A percentile compares a stretch with the other conserved stretches of the same genome.
phyloP scores from a whole-genome alignment of 2,888 invertebrate genomes.

The Priocnemis perturbator region DNA sequence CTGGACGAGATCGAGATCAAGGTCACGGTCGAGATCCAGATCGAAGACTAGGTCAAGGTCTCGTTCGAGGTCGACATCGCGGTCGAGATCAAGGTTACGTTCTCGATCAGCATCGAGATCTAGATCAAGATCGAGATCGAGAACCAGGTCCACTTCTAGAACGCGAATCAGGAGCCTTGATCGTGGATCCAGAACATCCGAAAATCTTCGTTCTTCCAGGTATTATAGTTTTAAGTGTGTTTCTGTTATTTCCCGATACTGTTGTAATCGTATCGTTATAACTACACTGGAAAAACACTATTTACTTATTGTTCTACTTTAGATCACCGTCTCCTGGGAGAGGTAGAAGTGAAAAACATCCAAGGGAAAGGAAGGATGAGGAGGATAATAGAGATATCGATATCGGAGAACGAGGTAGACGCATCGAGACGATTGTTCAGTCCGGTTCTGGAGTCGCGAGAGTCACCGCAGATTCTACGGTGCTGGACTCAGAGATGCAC shows the following conservation, averaged over 20 bases:
- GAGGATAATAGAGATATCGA: constrained; percentile 49
- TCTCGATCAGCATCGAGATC: constrained; percentile 53
- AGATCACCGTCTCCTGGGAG: constrained; percentile 60
- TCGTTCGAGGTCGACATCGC: constrained; percentile 50
- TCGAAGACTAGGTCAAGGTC: constrained; percentile 61
- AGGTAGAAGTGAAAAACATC: constrained; percentile 44
- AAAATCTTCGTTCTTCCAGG: constrained; percentile 64
- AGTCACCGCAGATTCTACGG: constrained; percentile 34
- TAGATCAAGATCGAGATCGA: constrained; percentile 45
- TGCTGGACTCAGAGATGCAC: constrained; percentile 52
- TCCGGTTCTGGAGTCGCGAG: constrained; percentile 52
- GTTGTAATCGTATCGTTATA: constrained; percentile 1
- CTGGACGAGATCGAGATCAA: constrained; percentile 38
- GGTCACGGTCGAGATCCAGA: constrained; percentile 50
- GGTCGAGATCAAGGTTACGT: constrained; percentile 68
- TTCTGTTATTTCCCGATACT: neutral
- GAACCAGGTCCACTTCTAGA: constrained; percentile 44
- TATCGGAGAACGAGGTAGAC: constrained; percentile 58
- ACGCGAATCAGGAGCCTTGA: constrained; percentile 53
- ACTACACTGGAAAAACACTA: no score
- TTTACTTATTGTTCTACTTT: constrained; percentile 18
- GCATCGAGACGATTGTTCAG: constrained; percentile 71
- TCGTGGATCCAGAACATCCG: constrained; percentile 44
- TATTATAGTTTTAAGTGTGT: constrained; percentile 25
- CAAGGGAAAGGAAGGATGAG: constrained; percentile 51